A percentile compares a stretch with the other conserved stretches of the same genome.
Evolutionary conservation across 2,888 invertebrate species (phyloP).

Genomic region (Tryphoninae sp.): DNA sequence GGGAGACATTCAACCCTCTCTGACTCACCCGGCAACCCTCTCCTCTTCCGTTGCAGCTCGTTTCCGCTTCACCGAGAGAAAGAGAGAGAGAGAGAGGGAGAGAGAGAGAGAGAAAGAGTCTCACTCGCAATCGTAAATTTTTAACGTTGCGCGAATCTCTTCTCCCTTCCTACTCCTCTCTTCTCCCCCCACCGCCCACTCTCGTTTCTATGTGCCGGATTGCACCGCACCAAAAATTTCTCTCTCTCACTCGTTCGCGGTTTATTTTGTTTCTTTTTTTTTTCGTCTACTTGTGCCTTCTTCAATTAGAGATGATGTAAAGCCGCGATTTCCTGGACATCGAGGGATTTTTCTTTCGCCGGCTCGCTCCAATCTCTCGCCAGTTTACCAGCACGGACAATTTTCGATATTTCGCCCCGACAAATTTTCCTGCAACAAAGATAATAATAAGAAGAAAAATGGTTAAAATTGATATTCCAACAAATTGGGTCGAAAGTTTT

Average conservation of each 20-base stretch:
- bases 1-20: constrained; percentile 37
- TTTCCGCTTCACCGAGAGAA: constrained; percentile 40
- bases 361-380: constrained; percentile 20
- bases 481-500: background rate
- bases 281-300: constrained; percentile 62
- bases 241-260: constrained; percentile 6
- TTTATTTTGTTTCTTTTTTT: constrained; percentile 37
- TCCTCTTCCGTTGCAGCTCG: constrained; percentile 26
- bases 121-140: constrained; percentile 58
- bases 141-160: constrained; percentile 56
- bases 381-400: constrained; percentile 39
- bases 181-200: constrained; percentile 34
- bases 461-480: constrained; percentile 6
- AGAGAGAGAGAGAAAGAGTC: constrained; percentile 17
- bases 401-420: constrained; percentile 18
- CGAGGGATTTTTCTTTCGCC: constrained; percentile 50
- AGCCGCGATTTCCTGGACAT: constrained; percentile 70
- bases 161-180: constrained; percentile 5
- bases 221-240: constrained; percentile 16
- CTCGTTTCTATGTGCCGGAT: constrained; percentile 52
- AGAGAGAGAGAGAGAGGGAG: too few relatives aligned
- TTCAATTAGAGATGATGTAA: constrained; percentile 76
- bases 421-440: constrained; percentile 52
- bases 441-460: constrained; percentile 19
- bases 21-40: constrained; percentile 39